Base-by-base conservation (phyloP, 2,113 vertebrate species). In the Sitta europaea region DNA sequence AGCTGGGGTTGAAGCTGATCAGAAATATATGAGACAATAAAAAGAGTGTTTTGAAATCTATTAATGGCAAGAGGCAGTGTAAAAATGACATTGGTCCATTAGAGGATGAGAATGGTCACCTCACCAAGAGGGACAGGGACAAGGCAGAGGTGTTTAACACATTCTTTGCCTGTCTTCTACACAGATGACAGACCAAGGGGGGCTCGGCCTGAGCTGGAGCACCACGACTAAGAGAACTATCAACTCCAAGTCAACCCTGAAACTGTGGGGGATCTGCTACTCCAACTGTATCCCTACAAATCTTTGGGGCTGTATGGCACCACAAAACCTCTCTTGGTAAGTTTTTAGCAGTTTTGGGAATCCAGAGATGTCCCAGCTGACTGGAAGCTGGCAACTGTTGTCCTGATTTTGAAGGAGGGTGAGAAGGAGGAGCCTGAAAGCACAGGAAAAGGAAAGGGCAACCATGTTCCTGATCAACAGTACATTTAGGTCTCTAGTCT, bases 31-130 rank as follows among this genome's bases (percentile, higher is more conserved):
- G 31, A 25, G 20, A 50, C 31, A 40, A n/a, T 35, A 57, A 47
- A 48, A 40, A 24, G 28, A 33, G 36, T 29, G 19, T 57, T 57
- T 48, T 29, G 5, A 29, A 85, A 66, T 48, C 24, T 42, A 16
- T 15, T 29, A 35, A 40, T 48, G 31, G 15, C 24, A 57, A 50
- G 42, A 75, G 53, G 8, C 50, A 28, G 19, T 63, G 15, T 48
- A 29, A 42, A 66, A 66, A 42, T 66, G 25, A 31, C 6, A 29
- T 35, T 0, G 1, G 10, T 24, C 8, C 0, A 0, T 48, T 74
- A 35, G 15, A 66, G 35, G 16, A 21, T 25, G 42, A 50, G 35
- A 15, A 57, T 42, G 12, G 12, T 35, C 51, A 48, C 35, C 19
- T 55, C 42, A n/a, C 12, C 29, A n/a, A 55, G n/a, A 65, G 70